Evolutionary conservation across 2,888 invertebrate species (phyloP).

Genomic region (Sinodicranocentrus sp.): DNA sequence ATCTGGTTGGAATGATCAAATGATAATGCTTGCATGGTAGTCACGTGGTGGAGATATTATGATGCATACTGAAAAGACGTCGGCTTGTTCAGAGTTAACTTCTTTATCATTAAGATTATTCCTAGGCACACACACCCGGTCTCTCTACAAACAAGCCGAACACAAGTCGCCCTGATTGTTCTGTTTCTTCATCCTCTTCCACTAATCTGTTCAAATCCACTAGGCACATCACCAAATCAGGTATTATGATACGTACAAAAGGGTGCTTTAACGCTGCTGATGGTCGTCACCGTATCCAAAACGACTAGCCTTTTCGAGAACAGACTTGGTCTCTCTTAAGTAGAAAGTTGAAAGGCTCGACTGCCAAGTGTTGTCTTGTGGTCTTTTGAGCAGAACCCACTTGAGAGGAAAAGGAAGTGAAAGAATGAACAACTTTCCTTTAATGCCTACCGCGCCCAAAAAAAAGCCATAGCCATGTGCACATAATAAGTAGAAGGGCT

Average conservation of each 20-base stretch:
- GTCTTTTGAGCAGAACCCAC: constrained; percentile 70
- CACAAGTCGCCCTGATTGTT: no score
- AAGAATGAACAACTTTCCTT: constrained; percentile 73
- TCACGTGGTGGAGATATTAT: no score
- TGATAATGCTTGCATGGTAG: constrained; percentile 38
- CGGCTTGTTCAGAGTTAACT: no score
- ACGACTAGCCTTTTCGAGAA: constrained; percentile 25
- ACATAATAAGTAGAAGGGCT: constrained; percentile 62
- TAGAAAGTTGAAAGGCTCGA: constrained; percentile 61
- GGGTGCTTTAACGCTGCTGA: constrained; percentile 29
- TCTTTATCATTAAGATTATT: no score
- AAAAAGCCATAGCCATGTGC: constrained; percentile 54
- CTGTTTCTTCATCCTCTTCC: no score
- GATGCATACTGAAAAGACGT: no score
- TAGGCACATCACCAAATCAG: no score
- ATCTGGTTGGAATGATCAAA: constrained; percentile 44
- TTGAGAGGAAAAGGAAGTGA: constrained; percentile 71
- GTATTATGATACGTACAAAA: no score
- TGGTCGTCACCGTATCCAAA: constrained; percentile 50
- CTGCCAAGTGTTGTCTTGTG: constrained; percentile 68
- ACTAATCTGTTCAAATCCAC: no score
- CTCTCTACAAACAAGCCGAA: no score
- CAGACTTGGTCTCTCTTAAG: constrained; percentile 23
- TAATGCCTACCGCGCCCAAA: constrained; percentile 70
- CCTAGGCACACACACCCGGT: no score